Percentiles rank a stretch among this genome's conserved stretches.
phyloP scores from a whole-genome alignment of 2,888 invertebrate genomes.

The Cephus spinipes region DNA sequence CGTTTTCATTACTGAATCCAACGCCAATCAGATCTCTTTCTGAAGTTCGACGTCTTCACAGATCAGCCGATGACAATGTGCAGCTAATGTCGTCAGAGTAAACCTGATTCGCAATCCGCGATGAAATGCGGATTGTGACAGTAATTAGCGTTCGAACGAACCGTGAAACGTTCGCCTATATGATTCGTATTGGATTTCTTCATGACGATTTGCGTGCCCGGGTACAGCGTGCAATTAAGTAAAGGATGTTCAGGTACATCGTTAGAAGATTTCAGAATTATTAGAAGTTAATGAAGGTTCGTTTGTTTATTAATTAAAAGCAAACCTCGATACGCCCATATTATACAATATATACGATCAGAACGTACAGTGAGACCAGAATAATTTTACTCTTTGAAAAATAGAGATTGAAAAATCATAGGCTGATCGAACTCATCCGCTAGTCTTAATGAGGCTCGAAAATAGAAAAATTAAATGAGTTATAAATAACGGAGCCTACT shows the following conservation, averaged over 20 bases:
- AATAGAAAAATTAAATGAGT: not conserved
- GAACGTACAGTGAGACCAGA: not conserved
- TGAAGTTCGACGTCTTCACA: conserved; percentile 68
- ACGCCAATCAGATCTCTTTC: conserved; percentile 69
- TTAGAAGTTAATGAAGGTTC: not conserved
- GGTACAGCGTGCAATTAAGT: not conserved
- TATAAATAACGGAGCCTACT: not conserved
- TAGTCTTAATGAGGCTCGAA: not conserved
- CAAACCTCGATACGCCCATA: not conserved
- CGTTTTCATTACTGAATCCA: conserved; percentile 70
- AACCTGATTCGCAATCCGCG: conserved; percentile 15
- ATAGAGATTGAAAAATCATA: not conserved
- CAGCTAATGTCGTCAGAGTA: conserved; percentile 68
- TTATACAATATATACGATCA: not conserved
- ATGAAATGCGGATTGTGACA: not conserved
- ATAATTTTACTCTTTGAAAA: not conserved
- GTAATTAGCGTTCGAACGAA: not conserved
- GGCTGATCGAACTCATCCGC: not conserved
- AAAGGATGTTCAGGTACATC: not conserved
- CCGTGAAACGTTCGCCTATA: not conserved
- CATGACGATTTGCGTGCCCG: not conserved
- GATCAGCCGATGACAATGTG: conserved; percentile 68
- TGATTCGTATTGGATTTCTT: not conserved
- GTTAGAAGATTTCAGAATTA: not conserved
- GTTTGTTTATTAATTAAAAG: not conserved